These are phyloP conservation scores for Tenebrosternarchus preto DNA, from an alignment of 2,113 vertebrate species.

Conservation along the genomic window DNA sequence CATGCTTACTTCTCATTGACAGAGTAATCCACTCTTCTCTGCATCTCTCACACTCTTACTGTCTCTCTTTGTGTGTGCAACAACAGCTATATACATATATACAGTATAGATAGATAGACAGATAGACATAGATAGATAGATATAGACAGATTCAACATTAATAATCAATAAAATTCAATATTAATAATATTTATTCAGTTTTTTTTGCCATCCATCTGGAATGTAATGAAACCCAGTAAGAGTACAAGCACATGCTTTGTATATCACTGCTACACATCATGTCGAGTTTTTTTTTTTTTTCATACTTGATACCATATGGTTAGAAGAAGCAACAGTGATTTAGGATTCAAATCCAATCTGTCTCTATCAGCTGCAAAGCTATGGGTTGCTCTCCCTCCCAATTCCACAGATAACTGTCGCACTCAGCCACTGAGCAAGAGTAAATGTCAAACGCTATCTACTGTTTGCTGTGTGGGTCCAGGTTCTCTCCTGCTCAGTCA, in stretches of 20 bases:
- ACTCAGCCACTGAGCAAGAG: conserved; percentile 68
- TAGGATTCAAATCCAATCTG: conserved; percentile 71
- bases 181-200: too few species aligned
- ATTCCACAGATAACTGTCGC: conserved; percentile 75
- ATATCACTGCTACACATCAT: background rate
- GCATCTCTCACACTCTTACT: background rate
- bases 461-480: conserved; percentile 49
- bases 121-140: too few species aligned
- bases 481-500: conserved; percentile 39
- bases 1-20: conserved; percentile 27
- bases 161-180: too few species aligned
- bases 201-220: too few species aligned
- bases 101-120: too few species aligned
- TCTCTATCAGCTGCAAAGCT: conserved; percentile 65
- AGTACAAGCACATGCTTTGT: too few species aligned
- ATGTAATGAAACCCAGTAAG: too few species aligned
- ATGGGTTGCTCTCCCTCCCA: conserved; percentile 74
- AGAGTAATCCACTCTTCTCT: background rate
- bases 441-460: conserved; percentile 78
- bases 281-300: background rate
- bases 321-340: conserved; percentile 66
- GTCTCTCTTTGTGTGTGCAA: background rate
- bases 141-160: too few species aligned
- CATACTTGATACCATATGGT: conserved; percentile 33
- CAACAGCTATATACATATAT: too few species aligned